Evolutionary conservation across 2,797 vertebrate species (phyloP).

Genomic region (Manis crassicaudata): DNA sequence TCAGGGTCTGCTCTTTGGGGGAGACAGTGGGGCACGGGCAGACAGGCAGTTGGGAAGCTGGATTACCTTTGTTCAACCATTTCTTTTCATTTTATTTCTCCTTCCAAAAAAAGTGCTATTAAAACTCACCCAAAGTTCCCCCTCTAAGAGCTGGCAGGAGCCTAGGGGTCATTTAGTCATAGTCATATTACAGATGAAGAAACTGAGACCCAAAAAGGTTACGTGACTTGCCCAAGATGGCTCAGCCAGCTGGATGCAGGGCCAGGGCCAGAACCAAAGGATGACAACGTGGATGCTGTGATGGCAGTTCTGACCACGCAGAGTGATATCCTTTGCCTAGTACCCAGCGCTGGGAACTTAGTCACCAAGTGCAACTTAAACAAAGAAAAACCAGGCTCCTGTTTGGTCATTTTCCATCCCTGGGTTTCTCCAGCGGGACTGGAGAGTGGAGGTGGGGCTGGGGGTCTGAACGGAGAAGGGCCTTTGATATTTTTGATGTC

Average conservation of each 20-base stretch:
- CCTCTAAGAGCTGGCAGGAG: not conserved
- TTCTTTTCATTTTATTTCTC: constrained; percentile 44
- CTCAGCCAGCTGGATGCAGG: not conserved
- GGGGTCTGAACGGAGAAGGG: not conserved
- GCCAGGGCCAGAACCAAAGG: not conserved
- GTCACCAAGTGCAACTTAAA: constrained; percentile 9
- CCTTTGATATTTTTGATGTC: not conserved
- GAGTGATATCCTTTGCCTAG: not conserved
- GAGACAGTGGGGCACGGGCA: not conserved
- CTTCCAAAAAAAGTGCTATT: constrained; percentile 52
- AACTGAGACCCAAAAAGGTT: constrained; percentile 31
- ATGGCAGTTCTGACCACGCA: not conserved
- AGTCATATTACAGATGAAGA: constrained; percentile 19
- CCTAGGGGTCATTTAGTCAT: not conserved
- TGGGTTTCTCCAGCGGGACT: not conserved
- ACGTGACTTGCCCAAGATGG: not conserved
- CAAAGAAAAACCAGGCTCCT: not conserved
- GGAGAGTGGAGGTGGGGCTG: not conserved
- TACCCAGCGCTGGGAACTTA: not conserved
- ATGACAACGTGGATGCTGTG: not conserved
- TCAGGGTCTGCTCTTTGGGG: not conserved
- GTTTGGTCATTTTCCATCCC: not conserved
- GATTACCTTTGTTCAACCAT: not conserved
- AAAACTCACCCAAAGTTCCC: constrained; percentile 39
- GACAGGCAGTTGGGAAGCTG: not conserved